phyloP scores from a whole-genome alignment of 2,113 vertebrate species.

The Raja brachyura region DNA sequence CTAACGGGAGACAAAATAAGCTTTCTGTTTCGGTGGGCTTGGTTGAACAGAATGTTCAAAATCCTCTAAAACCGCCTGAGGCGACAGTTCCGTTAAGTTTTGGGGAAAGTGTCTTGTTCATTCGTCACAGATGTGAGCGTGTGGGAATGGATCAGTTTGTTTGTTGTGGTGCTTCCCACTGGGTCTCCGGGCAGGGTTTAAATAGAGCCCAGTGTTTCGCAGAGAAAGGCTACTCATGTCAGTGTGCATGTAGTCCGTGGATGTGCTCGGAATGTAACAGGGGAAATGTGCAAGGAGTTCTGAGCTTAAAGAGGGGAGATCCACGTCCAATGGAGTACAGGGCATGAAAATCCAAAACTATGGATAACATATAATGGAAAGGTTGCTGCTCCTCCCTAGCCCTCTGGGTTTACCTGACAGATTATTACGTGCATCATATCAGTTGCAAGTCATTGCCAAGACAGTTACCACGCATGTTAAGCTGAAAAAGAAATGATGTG shows the following conservation, averaged over 20 bases:
- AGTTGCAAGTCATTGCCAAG: background rate
- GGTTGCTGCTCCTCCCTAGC: background rate
- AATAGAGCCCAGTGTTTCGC: background rate
- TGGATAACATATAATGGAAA: background rate
- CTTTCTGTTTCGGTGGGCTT: background rate
- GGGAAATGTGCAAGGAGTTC: background rate
- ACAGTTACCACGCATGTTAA: background rate
- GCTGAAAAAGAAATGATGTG: background rate
- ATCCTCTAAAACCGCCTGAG: slow-evolving; percentile 8
- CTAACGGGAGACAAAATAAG: background rate
- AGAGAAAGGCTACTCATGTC: background rate
- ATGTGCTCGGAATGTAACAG: background rate
- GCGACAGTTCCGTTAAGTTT: background rate
- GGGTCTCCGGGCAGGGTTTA: background rate
- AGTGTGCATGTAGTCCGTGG: too few relatives aligned
- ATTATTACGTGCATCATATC: background rate
- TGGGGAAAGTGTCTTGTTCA: slow-evolving; percentile 5
- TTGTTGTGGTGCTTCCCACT: background rate
- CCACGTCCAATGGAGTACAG: background rate
- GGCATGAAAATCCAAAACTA: background rate
- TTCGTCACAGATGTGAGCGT: slow-evolving; percentile 10
- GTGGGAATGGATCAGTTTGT: slow-evolving; percentile 15
- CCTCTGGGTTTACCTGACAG: background rate
- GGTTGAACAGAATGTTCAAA: slow-evolving; percentile 20
- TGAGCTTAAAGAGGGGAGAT: too few relatives aligned